Percentiles rank a stretch among this genome's conserved stretches.
These are phyloP conservation scores for Latrodectus elegans DNA, from an alignment of 2,888 invertebrate species.

Conservation along the genomic window DNA sequence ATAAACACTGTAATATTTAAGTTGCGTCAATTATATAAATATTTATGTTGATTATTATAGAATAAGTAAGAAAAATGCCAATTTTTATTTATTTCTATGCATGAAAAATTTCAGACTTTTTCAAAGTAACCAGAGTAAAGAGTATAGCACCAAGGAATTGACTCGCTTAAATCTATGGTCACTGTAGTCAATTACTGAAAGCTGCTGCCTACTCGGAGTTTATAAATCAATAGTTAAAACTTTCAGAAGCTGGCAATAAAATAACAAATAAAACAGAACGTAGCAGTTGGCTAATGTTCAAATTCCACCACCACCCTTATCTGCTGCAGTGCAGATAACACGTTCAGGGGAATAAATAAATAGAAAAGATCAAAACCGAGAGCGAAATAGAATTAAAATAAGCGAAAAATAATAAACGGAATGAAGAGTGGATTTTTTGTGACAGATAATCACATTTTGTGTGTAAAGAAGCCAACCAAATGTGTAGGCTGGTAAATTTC, in stretches of 20 bases:
- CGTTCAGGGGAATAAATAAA: not conserved
- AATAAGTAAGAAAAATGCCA: no score
- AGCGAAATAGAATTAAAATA: not conserved
- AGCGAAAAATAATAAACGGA: not conserved
- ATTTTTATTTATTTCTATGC: no score
- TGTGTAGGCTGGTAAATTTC: not conserved
- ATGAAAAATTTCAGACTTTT: no score
- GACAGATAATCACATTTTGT: not conserved
- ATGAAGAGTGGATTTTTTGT: not conserved
- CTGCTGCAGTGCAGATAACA: not conserved
- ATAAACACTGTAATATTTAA: no score
- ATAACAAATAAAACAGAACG: not conserved
- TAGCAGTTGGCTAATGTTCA: not conserved
- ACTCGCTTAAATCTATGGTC: not conserved
- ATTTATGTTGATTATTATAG: no score
- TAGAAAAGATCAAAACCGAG: not conserved
- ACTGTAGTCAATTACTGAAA: not conserved
- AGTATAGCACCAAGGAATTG: no score
- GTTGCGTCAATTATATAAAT: no score
- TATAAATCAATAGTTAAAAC: slow-evolving; percentile 1
- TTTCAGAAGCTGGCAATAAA: not conserved
- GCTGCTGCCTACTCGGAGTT: not conserved
- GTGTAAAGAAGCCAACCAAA: not conserved
- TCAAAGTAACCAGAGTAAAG: no score
- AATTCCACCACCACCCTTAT: not conserved